A percentile compares a stretch with the other conserved stretches of the same genome.
Conservation (phyloP, 2,888 invertebrate genomes). For the Urechis unicinctus region DNA sequence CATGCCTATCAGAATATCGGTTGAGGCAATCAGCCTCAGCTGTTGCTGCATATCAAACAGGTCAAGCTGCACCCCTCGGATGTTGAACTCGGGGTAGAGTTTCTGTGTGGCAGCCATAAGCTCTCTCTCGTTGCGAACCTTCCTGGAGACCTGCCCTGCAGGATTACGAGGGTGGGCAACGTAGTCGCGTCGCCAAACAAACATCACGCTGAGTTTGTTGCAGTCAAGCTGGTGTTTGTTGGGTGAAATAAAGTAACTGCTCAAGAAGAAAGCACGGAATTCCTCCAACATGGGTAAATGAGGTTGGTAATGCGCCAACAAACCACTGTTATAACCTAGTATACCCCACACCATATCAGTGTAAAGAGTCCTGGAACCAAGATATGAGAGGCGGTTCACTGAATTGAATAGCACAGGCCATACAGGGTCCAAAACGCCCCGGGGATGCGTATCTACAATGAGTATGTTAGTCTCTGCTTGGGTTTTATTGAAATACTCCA, state of each 20-base stretch:
- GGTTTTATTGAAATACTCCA: slow-evolving; percentile 22
- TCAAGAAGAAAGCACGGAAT: slow-evolving; percentile 39
- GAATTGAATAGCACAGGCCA: slow-evolving; percentile 41
- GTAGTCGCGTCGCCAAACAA: slow-evolving; percentile 46
- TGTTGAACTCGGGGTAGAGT: slow-evolving; percentile 21
- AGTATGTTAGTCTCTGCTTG: slow-evolving; percentile 28
- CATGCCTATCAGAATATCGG: slow-evolving; percentile 47
- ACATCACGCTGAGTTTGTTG: slow-evolving; percentile 28
- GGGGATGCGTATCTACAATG: slow-evolving; percentile 42
- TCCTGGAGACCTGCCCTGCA: slow-evolving; percentile 35
- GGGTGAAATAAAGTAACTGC: slow-evolving; percentile 13
- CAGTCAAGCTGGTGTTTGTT: slow-evolving; percentile 25
- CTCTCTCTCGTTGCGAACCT: slow-evolving; percentile 44
- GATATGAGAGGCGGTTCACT: slow-evolving; percentile 25
- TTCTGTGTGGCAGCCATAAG: slow-evolving; percentile 26
- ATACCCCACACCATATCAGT: slow-evolving; percentile 33
- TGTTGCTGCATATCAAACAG: slow-evolving; percentile 33
- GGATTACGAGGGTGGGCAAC: slow-evolving; percentile 48
- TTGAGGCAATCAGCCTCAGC: slow-evolving; percentile 28
- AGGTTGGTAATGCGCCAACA: slow-evolving; percentile 27
- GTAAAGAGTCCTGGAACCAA: slow-evolving; percentile 21
- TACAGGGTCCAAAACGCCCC: slow-evolving; percentile 33
- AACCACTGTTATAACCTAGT: slow-evolving; percentile 38
- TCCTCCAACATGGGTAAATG: slow-evolving; percentile 34
- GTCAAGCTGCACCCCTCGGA: slow-evolving; percentile 38